Base-by-base conservation (phyloP, 2,888 invertebrate genomes). In the Cheilosia impressa region DNA sequence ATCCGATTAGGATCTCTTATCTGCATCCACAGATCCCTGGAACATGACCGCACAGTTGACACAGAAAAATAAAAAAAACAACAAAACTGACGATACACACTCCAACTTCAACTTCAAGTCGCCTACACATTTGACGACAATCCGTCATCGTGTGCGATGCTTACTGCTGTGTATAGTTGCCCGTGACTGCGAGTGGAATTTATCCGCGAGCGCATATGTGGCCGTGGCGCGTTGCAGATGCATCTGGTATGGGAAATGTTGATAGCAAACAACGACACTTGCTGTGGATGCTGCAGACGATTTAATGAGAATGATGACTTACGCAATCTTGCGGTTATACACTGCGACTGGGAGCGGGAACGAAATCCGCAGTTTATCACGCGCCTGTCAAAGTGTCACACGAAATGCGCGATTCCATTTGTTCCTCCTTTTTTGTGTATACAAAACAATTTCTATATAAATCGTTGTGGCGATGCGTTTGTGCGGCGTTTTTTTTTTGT, bases 341-440 rank as follows among this genome's bases (percentile, higher is more conserved):
- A n/a, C 15, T 10, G 53, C 17, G 13, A 38, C 38, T 38, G 31
- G 43, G 22, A 41, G 57, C 19, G 71, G 50, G 57, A 17, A 38
- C 78, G 73, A 81, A 88, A 87, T 88, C 89, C 88, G 89, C 89
- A 90, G 90, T 90, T 90, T 90, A 90, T 90, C 90, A 90, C 90
- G 90, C 90, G 90, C 90, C 90, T 90, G 90, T 90, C 90, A 90
- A 90, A 88, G 88, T 90, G 90, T 90, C 90, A 90, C 90, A 81
- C 81, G 81, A 81, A 85, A 85, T 85, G 85, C 76, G 85, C 85
- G 85, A 85, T 85, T 85, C 85, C 85, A 85, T 85, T 85, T 85
- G 81, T 85, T 85, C 76, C 72, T 85, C 66, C 62, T 81, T 71
- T 77, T 85, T 81, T 85, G 76, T 65, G 17, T 47, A 19, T 10